Evolutionary conservation across 2,113 vertebrate genomes (phyloP).

Genomic region (Galemys pyrenaicus): DNA sequence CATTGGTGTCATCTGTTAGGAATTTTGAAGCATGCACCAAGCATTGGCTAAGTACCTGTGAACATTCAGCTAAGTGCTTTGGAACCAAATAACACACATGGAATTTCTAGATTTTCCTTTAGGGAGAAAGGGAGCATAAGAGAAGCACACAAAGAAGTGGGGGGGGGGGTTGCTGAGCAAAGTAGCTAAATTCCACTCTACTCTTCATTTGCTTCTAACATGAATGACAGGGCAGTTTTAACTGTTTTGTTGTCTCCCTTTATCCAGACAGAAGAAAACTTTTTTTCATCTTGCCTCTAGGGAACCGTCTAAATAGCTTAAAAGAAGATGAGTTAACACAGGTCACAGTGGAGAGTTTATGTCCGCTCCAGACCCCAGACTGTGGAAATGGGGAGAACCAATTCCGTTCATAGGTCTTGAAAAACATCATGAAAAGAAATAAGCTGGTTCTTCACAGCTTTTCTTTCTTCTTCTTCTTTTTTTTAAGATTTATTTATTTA

Average conservation of each 20-base stretch:
- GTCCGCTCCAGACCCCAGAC: background rate
- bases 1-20: background rate
- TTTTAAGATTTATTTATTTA: too few species aligned
- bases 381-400: background rate
- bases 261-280: background rate
- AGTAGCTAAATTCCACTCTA: background rate
- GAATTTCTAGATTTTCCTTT: background rate
- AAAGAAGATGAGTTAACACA: background rate
- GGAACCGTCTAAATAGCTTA: background rate
- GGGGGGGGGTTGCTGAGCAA: background rate
- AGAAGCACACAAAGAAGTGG: background rate
- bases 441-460: background rate
- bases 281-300: background rate
- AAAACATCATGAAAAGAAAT: background rate
- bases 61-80: background rate
- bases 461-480: too few species aligned
- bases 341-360: background rate
- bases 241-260: background rate
- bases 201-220: background rate
- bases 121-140: background rate
- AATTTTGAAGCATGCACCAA: background rate
- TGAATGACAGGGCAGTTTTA: background rate
- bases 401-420: background rate
- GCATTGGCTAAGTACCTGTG: background rate
- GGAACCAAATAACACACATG: fast-evolving